Base-by-base conservation (phyloP, 2,888 invertebrate genomes). In the Nebria brevicollis region DNA sequence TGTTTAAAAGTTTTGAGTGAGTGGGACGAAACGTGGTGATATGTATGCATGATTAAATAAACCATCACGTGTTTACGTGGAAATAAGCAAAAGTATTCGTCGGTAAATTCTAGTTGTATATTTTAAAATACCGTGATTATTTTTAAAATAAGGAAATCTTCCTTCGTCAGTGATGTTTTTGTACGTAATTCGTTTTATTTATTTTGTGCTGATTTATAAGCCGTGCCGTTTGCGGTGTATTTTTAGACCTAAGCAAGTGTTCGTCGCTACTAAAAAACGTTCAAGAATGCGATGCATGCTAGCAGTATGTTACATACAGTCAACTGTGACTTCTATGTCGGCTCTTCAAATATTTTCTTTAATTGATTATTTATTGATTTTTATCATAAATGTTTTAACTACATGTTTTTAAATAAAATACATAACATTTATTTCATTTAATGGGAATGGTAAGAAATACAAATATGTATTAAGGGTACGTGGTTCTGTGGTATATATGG, bases 211-310 rank as follows among this genome's bases (percentile, higher is more conserved):
- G 70, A 70, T 70, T 26, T 70, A 70, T 70, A 70, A 26, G 54
- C 70, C 26, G 26, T 70, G 25, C 34, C 70, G 34, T 70, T 70
- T 70, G 70, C 70, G 25, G 8, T 26, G 26, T 70, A 70, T 70
- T 70, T 70, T 70, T 70, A 70, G 70, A 70, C 34, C 70, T 70
- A 70, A 70, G 70, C 70, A 25, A 70, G 70, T 70, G 70, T 70
- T 70, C 54, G 70, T 34, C 25, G 70, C 13, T 34, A 70, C 70
- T 25, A 70, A 70, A 70, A 70, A 70, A 70, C 70, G 54, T 70
- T 70, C 26, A 26, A 20, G 70, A 70, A 70, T 70, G 70, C 13
- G 70, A 70, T 70, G 70, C 34, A 70, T 70, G 70, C 26, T 15
- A 70, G 34, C 70, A 70, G 70, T 70, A 70, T 70, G 70, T 34